These are phyloP conservation scores for Australoheros scitulus DNA, from an alignment of 2,113 vertebrate genomes.

Conservation along the genomic window DNA sequence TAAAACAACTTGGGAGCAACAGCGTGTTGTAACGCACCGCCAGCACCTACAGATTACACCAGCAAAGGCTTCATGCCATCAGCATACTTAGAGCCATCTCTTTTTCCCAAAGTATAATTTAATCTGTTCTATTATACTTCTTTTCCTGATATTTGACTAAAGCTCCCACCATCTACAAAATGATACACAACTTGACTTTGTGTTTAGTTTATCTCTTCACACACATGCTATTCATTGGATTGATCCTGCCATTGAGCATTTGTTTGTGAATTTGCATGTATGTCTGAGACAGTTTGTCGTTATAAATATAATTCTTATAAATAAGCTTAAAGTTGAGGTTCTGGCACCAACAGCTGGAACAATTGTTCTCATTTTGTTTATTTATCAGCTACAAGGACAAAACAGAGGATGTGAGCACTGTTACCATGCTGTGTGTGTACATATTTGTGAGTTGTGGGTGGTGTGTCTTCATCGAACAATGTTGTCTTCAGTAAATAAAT, in stretches of 20 bases:
- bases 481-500: background rate
- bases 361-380: constrained; percentile 13
- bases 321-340: background rate
- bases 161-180: background rate
- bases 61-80: no score
- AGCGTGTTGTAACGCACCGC: no score
- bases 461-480: background rate
- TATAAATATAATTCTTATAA: background rate
- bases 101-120: background rate
- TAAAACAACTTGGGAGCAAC: no score
- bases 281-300: background rate
- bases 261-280: background rate
- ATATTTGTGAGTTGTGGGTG: fast-evolving
- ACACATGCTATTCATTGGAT: no score
- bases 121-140: background rate
- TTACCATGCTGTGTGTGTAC: background rate
- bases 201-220: background rate
- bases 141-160: background rate
- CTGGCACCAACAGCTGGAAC: constrained; percentile 3
- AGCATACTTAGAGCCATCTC: no score
- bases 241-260: background rate
- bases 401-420: background rate
- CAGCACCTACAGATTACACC: no score
- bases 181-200: background rate
- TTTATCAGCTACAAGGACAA: constrained; percentile 4